Evolutionary conservation across 2,888 invertebrate species (phyloP), one percentile per base, ranked within the genome.

Genomic region (Allolobophora icterica): DNA sequence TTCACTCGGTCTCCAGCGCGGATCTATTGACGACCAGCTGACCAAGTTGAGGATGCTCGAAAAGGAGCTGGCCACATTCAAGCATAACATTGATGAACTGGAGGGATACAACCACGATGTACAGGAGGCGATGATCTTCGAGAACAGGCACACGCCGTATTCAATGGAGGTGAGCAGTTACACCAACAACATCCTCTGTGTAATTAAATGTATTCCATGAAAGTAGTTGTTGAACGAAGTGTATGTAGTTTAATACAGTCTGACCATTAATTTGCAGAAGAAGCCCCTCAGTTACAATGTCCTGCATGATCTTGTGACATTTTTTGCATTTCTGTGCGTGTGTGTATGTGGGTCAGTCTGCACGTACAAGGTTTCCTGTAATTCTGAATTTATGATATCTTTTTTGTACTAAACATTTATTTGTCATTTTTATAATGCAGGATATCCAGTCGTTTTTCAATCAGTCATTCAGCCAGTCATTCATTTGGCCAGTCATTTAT

Each of bases 21-120:
- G 98, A 92, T 98, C 98, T 84, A 96, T 99, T 94, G 92, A 92
- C 45, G 93, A 93, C 71, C 93, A 93, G 84, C 92, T 93, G 45
- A 91, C 91, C 90, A 92, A 94, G 92, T 93, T 95, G 89, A 94
- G 94, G 91, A 93, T 93, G 90, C 94, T 94, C 89, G 95, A 95
- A 92, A 94, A 94, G 92, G 94, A 94, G 87, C 94, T 95, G 83
- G 35, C 93, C 71, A 93, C 94, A 89, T 95, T 94, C 93, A 95
- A 98, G 96, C 98, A 98, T 91, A 98, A 99, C 95, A 98, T 99
- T 95, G 99, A 99, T 95, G 99, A 99, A 96, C 96, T 99, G 94
- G 99, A 99, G 95, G 98, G 98, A 96, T 98, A 98, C 95, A 99
- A 99, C 96, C 99, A 99, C 96, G 99, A 99, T 93, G 98, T 99